Conservation (phyloP, 2,113 vertebrate genomes). For the Elanus axillaris region DNA sequence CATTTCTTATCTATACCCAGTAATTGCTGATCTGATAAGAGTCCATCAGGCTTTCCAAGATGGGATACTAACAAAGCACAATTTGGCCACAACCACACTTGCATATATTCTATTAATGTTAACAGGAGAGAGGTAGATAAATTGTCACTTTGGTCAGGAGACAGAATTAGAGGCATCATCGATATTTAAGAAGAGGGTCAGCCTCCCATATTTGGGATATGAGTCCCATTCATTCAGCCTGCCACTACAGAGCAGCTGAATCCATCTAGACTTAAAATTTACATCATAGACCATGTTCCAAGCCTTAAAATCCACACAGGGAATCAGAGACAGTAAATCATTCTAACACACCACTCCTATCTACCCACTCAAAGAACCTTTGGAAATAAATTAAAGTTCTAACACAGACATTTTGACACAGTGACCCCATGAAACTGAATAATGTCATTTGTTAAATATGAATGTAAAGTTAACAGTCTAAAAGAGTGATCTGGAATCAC, state of each 20-base stretch:
- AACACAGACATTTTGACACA: slow-evolving; percentile 75
- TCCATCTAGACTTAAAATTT: slow-evolving; percentile 32
- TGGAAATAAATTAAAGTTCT: slow-evolving; percentile 74
- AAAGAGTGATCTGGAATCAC: slow-evolving; percentile 52
- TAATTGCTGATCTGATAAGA: background rate
- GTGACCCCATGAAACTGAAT: slow-evolving; percentile 75
- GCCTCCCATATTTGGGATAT: background rate
- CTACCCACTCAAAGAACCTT: slow-evolving; percentile 56
- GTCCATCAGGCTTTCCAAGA: background rate
- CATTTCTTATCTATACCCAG: background rate
- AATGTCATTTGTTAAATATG: slow-evolving; percentile 73
- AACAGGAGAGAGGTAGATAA: background rate
- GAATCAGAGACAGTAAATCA: slow-evolving; percentile 53
- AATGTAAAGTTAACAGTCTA: slow-evolving; percentile 61
- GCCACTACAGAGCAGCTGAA: background rate
- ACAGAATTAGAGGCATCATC: background rate
- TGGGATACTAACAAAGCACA: background rate
- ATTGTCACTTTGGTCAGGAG: background rate
- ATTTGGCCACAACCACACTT: background rate
- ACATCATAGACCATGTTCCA: background rate
- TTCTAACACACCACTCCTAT: slow-evolving; percentile 50
- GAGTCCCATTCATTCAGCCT: background rate
- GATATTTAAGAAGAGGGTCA: background rate
- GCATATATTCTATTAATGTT: background rate
- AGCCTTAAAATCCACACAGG: slow-evolving; percentile 35